A percentile compares a stretch with the other conserved stretches of the same genome.
Conservation (phyloP, 2,797 vertebrate species). For the Neoniphon sammara region DNA sequence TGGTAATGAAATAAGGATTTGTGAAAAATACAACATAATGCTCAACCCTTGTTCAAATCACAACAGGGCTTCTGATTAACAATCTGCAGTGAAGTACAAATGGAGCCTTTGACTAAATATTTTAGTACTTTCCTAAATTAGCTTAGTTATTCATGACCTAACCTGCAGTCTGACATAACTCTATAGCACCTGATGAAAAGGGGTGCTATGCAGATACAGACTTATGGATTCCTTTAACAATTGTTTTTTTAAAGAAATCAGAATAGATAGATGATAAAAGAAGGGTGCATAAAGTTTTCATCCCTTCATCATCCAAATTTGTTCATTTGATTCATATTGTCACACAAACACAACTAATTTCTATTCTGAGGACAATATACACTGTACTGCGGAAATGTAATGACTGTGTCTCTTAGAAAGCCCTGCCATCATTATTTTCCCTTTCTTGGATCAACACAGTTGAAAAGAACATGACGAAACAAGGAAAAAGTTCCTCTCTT, state of each 20-base stretch:
- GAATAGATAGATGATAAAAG: neutral
- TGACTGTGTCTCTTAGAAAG: neutral
- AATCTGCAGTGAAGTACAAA: constrained; percentile 11
- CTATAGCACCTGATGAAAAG: neutral
- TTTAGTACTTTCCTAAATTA: constrained; percentile 16
- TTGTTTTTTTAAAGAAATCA: neutral
- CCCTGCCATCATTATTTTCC: neutral
- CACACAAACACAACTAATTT: neutral
- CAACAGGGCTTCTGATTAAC: constrained; percentile 3
- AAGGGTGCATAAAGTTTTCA: neutral
- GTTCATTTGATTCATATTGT: neutral
- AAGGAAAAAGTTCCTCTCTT: neutral
- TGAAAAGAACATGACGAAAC: neutral
- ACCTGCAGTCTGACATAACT: constrained; percentile 5
- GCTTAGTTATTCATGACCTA: constrained; percentile 32
- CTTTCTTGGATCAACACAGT: neutral
- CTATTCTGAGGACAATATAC: neutral
- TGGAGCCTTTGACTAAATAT: constrained; percentile 18
- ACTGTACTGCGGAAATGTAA: neutral
- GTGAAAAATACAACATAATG: constrained; percentile 8
- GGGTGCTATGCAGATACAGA: neutral
- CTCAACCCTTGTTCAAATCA: constrained; percentile 3
- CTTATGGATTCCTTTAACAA: neutral
- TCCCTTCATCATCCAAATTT: neutral
- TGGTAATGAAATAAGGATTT: constrained; percentile 36